Conservation (phyloP, 2,888 invertebrate genomes). For the Tetragnatha montana region DNA sequence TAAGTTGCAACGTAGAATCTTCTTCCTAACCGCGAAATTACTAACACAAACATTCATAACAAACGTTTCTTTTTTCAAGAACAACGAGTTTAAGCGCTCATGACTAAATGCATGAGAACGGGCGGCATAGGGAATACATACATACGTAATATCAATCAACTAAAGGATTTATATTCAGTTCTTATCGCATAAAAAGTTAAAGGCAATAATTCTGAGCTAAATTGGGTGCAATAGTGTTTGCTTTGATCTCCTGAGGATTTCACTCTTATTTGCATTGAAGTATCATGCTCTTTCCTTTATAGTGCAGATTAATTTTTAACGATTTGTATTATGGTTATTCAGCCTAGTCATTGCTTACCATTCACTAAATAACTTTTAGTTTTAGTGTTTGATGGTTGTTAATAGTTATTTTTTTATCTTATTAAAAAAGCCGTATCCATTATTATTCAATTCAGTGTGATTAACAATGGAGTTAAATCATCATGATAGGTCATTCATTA, state of each 20-base stretch:
- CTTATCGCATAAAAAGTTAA: background rate
- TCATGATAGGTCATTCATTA: too few species aligned
- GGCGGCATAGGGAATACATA: constrained; percentile 5
- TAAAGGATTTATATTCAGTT: background rate
- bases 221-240: background rate
- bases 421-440: background rate
- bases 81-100: background rate
- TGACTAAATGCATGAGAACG: background rate
- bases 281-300: background rate
- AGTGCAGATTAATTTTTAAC: background rate
- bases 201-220: background rate
- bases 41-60: background rate
- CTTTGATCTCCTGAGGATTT: background rate
- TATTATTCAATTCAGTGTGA: too few species aligned
- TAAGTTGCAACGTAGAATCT: background rate
- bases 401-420: background rate
- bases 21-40: background rate
- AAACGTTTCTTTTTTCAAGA: background rate
- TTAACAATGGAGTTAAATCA: too few species aligned
- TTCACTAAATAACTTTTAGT: background rate
- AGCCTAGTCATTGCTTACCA: background rate
- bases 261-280: background rate
- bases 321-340: background rate
- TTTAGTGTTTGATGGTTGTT: background rate
- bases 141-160: constrained; percentile 21